Base-by-base conservation (phyloP, 2,888 invertebrate genomes). In the Xestia xanthographa region DNA sequence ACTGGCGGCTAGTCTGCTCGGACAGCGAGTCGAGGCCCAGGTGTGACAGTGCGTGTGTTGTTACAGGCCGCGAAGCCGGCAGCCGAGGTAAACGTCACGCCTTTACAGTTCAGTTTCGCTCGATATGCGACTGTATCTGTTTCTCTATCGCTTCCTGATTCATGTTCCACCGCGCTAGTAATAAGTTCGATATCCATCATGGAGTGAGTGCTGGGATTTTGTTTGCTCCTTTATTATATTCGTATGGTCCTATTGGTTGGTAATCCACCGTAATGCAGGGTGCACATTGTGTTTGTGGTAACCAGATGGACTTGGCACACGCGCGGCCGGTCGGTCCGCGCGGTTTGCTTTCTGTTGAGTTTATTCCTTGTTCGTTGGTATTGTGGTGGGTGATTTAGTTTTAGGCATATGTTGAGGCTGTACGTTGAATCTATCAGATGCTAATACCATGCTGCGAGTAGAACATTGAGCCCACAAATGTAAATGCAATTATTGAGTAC, bases 11-110 rank as follows among this genome's bases (percentile, higher is more conserved):
- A 77, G 78, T 75, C 43, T 70, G 77, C 82, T 38, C 53, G 60
- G 86, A 74, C 70, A 70, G 34, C 29, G 83, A 5, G 79, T 67
- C 66, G 93, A 93, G 93, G 91, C 88, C 91, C 93, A 91, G 77
- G 87, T 93, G 94, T 95, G 94, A 95, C 92, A 87, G 91, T 94
- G 90, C 92, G 92, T 95, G 93, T 97, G 96, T 97, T 97, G 97
- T 97, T 97, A 92, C 97, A 97, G 97, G 97, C 97, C 96, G 97
- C 97, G 96, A 97, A 97, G 97, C 97, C 97, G 96, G 97, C 97
- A 95, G 97, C 97, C 92, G 97, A 97, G 97, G 97, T 97, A 97
- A 97, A 92, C 95, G 86, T 83, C 92, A 87, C 92, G 92, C 90
- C 91, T 89, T 91, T 92, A 91, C 86, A 89, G 91, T 90, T 92